Base-by-base conservation (phyloP, 2,797 vertebrate genomes). In the Perodicticus potto region DNA sequence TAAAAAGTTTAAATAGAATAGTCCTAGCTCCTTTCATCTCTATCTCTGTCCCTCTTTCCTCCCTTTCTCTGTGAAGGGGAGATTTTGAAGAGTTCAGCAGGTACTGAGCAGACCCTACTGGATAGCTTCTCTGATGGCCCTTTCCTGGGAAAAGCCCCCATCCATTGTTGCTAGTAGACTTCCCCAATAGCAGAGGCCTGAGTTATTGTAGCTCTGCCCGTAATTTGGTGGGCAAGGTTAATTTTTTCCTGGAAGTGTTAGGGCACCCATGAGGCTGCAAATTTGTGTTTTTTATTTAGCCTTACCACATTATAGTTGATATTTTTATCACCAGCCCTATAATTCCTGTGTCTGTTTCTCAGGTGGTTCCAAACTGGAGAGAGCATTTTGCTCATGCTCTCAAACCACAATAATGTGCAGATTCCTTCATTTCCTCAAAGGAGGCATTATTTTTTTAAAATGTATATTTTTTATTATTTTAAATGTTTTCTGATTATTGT, bases 381-480 rank as follows among this genome's bases (percentile, higher is more conserved):
- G 3, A 14, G 1, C 40, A 43, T 63, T 92, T 59, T 61, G 78
- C 57, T 55, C 10, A 73, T 29, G 8, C 17, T 55, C 7, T 49
- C n/a, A 63, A 83, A 69, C 37, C 67, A 59, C 16, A n/a, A 1
- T 84, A 84, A 27, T 0, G 65, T 76, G 70, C 25, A 67, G 29
- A 81, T 67, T 37, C 37, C 22, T 76, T 90, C 34, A 57, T 84
- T 67, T 74, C 32, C 34, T 53, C 37, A 72, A 14, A 16, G 11
- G 45, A 53, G 14, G 32, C 34, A 49, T 69, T 82, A 73, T 49
- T 63, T 84, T 91, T 86, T 16, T 13, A 16, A 27, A n/a, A 78
- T 72, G 43, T 29, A 0, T 27, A 55, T 69, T 76, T 94, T 96
- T 94, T 49, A 29, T 59, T 73, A 57, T 90, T 91, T 5, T 69